Evolutionary conservation across 2,113 vertebrate genomes (phyloP).

Genomic region (Upupa epops): DNA sequence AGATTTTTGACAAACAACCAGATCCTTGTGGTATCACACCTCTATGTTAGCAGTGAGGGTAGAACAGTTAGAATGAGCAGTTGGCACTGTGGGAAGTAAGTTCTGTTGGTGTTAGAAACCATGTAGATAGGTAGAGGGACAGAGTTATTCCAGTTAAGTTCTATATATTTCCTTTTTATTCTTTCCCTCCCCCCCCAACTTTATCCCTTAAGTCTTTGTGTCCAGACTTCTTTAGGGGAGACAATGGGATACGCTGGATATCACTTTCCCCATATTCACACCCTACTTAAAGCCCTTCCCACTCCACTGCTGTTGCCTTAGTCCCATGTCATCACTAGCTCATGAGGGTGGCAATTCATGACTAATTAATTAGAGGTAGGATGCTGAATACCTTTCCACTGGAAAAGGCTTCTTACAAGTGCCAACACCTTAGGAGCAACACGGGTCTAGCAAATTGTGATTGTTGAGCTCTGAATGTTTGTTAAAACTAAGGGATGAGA

Average conservation of each 20-base stretch:
- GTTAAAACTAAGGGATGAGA: background rate
- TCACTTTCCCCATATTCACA: background rate
- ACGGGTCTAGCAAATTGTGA: background rate
- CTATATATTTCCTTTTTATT: background rate
- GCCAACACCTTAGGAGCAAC: background rate
- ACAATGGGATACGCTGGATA: background rate
- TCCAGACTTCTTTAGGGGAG: background rate
- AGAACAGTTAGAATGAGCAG: background rate
- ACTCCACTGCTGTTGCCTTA: background rate
- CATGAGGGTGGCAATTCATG: background rate
- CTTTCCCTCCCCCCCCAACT: background rate
- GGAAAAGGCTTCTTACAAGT: background rate
- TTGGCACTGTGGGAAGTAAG: background rate
- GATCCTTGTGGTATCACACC: background rate
- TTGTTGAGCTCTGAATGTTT: background rate
- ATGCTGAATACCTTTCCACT: background rate
- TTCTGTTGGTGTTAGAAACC: background rate
- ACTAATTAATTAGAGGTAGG: background rate
- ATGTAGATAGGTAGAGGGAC: fast-evolving
- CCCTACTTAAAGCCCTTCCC: background rate
- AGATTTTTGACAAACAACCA: background rate
- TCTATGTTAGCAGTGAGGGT: background rate
- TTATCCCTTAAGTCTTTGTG: background rate
- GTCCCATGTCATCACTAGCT: background rate
- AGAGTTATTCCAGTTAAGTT: background rate